Percentiles rank a stretch among this genome's conserved stretches.
phyloP scores from a whole-genome alignment of 2,888 invertebrate genomes.

The Dryococelus australis region DNA sequence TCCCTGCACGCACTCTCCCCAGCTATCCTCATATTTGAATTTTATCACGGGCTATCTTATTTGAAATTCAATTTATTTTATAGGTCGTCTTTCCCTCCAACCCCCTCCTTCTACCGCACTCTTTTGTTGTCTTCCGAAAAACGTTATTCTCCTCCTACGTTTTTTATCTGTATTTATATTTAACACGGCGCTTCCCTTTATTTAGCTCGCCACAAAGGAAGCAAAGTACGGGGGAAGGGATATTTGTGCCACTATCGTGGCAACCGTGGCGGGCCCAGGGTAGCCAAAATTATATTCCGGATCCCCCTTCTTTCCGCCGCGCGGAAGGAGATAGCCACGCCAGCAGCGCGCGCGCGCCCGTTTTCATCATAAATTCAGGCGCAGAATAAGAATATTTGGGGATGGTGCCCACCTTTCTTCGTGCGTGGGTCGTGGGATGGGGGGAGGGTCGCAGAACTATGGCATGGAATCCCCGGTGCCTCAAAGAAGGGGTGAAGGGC shows the following conservation, averaged over 20 bases:
- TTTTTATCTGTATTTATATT: slow-evolving; percentile 30
- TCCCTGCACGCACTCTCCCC: neutral
- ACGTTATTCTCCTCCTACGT: neutral
- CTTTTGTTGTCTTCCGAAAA: slow-evolving; percentile 20
- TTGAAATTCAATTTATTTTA: slow-evolving; percentile 55
- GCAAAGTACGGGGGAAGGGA: neutral
- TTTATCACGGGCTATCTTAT: slow-evolving; percentile 52
- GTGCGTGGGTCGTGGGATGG: neutral
- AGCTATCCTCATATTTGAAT: slow-evolving; percentile 47
- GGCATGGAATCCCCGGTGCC: neutral
- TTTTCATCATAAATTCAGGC: neutral
- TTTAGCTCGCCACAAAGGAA: slow-evolving; percentile 8
- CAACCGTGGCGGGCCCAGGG: neutral
- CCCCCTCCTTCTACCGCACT: neutral
- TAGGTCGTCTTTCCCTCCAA: slow-evolving; percentile 31
- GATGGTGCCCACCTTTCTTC: neutral
- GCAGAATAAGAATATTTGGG: slow-evolving; percentile 23
- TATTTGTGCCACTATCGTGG: slow-evolving; percentile 21
- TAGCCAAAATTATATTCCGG: neutral
- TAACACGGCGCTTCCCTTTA: slow-evolving; percentile 29
- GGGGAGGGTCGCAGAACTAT: neutral
- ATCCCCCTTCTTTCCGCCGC: neutral
- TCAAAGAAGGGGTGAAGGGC: neutral
- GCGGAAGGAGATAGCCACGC: neutral
- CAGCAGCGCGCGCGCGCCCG: neutral